Percentiles rank a stretch among this genome's conserved stretches.
Conservation (phyloP, 2,888 invertebrate genomes). For the Drosophila eohydei region DNA sequence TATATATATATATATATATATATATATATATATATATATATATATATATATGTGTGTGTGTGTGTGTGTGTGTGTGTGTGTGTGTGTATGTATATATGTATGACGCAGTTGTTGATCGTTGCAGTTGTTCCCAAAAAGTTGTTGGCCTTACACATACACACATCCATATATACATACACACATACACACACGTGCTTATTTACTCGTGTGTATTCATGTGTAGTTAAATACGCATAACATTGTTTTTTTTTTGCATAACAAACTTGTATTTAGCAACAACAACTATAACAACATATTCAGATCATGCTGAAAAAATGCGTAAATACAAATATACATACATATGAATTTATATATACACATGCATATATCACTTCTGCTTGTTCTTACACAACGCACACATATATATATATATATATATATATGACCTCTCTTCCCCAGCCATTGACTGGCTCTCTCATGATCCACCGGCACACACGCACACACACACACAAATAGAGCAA, state of each 20-base stretch:
- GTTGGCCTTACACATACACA: constrained; percentile 29
- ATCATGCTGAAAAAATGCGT: constrained; percentile 22
- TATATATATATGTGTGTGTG: background rate
- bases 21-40: no score
- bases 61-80: background rate
- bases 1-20: background rate
- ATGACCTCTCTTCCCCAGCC: constrained; percentile 27
- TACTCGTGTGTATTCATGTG: background rate
- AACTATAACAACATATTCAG: constrained; percentile 10
- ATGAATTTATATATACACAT: background rate
- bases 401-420: background rate
- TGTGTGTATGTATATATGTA: background rate
- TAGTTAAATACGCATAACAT: background rate
- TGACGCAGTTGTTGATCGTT: constrained; percentile 12
- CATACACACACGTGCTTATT: no score
- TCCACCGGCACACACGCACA: constrained; percentile 14
- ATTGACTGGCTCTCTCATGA: constrained; percentile 21
- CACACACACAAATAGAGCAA: background rate
- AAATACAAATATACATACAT: constrained; percentile 3
- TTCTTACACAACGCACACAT: constrained; percentile 33
- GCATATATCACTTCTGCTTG: background rate
- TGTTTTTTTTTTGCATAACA: constrained; percentile 12
- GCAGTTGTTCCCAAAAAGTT: constrained; percentile 24
- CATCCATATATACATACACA: constrained; percentile 7
- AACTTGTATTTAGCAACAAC: constrained; percentile 29